phyloP scores from a whole-genome alignment of 2,113 vertebrate species.

The Planiliza haematocheilus region DNA sequence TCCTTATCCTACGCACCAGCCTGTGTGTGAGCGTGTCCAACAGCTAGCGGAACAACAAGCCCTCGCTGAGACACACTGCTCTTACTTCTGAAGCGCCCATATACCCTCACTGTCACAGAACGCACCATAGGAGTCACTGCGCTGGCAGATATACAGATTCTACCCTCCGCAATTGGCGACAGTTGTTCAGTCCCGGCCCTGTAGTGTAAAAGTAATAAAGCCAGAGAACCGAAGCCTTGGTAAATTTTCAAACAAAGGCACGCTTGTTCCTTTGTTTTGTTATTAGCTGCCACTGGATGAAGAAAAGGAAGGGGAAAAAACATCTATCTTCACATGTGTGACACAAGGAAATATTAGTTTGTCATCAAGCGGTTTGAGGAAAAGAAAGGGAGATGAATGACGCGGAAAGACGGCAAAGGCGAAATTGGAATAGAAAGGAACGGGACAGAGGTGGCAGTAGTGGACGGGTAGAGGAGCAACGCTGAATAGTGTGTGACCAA shows the following conservation, averaged over 20 bases:
- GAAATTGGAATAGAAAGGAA: conserved; percentile 55
- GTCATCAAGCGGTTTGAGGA: conserved; percentile 27
- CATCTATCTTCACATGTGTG: conserved; percentile 49
- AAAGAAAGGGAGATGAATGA: conserved; percentile 34
- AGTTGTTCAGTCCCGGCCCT: conserved; percentile 13
- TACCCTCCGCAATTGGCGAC: conserved; percentile 58
- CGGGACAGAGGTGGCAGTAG: conserved; percentile 33
- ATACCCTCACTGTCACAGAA: conserved; percentile 55
- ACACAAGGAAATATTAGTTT: conserved; percentile 28
- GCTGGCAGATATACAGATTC: conserved; percentile 50
- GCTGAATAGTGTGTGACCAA: conserved; percentile 68
- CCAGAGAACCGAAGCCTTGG: conserved; percentile 25
- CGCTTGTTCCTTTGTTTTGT: conserved; percentile 22
- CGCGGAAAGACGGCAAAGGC: conserved; percentile 24
- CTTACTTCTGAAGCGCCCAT: conserved; percentile 48
- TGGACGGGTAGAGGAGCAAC: conserved; percentile 45
- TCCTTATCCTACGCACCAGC: conserved; percentile 81
- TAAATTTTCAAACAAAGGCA: conserved; percentile 37
- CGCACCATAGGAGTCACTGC: conserved; percentile 47
- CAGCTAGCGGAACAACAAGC: conserved; percentile 61
- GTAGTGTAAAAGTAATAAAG: conserved; percentile 27
- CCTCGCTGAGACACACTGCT: conserved; percentile 49
- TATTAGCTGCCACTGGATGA: conserved; percentile 21
- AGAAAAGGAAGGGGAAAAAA: conserved; percentile 27
- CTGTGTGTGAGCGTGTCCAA: conserved; percentile 67